Percentiles rank a stretch among this genome's conserved stretches.
Evolutionary conservation across 2,797 vertebrate genomes (phyloP).

Genomic region (Anguilla megastoma): DNA sequence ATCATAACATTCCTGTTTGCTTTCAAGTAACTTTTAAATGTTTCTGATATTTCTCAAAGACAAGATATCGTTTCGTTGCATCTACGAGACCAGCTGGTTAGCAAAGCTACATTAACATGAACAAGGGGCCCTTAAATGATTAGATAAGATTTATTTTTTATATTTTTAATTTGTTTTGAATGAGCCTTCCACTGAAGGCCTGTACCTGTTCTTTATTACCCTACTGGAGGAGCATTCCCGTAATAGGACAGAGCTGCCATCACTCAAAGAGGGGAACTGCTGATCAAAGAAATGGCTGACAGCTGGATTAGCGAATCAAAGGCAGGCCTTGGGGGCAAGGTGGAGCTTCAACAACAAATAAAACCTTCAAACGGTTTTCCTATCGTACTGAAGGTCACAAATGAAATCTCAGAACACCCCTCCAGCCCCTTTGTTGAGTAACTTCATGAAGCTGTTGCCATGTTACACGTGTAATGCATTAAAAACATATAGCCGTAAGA

Average conservation of each 20-base stretch:
- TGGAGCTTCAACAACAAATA: background rate
- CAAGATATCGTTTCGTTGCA: background rate
- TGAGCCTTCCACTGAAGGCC: background rate
- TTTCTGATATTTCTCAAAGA: background rate
- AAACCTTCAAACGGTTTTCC: background rate
- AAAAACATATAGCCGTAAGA: background rate
- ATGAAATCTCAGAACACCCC: background rate
- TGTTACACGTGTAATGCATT: background rate
- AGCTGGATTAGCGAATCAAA: background rate
- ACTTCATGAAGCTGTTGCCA: background rate
- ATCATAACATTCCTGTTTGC: background rate
- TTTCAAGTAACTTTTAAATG: background rate
- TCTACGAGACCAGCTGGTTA: background rate
- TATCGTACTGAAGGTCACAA: background rate
- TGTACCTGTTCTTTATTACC: background rate
- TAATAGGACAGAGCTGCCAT: background rate
- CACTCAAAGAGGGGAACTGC: background rate
- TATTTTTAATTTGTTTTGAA: background rate
- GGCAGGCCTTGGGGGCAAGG: background rate
- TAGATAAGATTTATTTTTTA: background rate
- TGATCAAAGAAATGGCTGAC: background rate
- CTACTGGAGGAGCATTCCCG: background rate
- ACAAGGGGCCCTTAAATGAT: background rate
- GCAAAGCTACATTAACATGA: background rate
- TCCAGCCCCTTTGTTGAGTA: background rate